Evolutionary conservation across 2,113 vertebrate species (phyloP).

Genomic region (Calonectris borealis): DNA sequence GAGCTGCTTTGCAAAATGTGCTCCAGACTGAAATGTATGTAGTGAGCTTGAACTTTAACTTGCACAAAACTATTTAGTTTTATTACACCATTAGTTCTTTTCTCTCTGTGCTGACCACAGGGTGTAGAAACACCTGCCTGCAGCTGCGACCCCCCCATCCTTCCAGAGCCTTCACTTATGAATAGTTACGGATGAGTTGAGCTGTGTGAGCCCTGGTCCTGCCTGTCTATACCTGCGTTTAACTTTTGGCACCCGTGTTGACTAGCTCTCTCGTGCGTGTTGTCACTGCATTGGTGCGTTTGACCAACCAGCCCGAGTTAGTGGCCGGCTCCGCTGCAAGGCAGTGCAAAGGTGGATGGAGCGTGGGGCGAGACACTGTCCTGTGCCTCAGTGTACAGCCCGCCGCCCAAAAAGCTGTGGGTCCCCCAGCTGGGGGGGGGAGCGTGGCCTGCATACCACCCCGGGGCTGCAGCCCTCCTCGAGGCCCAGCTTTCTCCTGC

Average conservation of each 20-base stretch:
- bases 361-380: accelerated
- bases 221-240: accelerated
- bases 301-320: accelerated
- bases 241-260: accelerated
- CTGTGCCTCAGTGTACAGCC: accelerated
- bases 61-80: not conserved
- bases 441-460: not conserved
- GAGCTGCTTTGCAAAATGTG: not conserved
- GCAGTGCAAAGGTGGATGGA: accelerated
- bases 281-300: accelerated
- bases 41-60: not conserved
- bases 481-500: not conserved
- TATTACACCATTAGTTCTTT: not conserved
- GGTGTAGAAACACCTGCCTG: not conserved
- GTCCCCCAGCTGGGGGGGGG: not conserved
- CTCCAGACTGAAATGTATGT: not conserved
- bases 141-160: not conserved
- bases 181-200: accelerated
- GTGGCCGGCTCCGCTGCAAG: accelerated
- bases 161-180: not conserved
- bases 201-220: not conserved
- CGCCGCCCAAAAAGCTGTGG: accelerated
- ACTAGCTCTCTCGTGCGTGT: accelerated
- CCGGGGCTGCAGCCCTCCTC: not conserved
- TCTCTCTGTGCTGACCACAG: accelerated